A percentile compares a stretch with the other conserved stretches of the same genome.
Conservation (phyloP, 1,140 invertebrate species). For the Scaptomyza hsui region DNA sequence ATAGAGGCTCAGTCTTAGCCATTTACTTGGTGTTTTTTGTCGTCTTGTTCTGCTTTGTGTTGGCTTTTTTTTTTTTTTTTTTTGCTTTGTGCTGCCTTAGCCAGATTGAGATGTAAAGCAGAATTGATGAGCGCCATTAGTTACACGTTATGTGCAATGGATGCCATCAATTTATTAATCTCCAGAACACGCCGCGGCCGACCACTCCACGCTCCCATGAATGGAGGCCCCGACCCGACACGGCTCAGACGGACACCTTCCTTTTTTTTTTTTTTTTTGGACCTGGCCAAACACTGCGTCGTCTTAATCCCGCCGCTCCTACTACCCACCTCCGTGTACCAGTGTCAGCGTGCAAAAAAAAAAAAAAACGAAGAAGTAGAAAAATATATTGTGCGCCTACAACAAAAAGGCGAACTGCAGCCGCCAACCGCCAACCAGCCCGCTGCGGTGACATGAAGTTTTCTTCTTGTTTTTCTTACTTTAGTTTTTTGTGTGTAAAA, state of each 20-base stretch:
- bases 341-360: conserved; percentile 42
- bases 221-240: conserved; percentile 34
- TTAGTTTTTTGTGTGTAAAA: conserved; percentile 49
- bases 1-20: conserved; percentile 27
- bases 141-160: conserved; percentile 85
- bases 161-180: conserved; percentile 85
- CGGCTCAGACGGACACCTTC: too few relatives aligned
- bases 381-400: conserved; percentile 54
- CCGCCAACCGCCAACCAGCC: conserved; percentile 18
- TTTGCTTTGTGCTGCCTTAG: conserved; percentile 59
- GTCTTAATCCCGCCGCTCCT: conserved; percentile 62
- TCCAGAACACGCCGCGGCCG: conserved; percentile 81
- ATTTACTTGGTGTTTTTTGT: conserved; percentile 23
- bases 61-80: conserved; percentile 39
- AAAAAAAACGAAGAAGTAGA: conserved; percentile 18
- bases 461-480: conserved; percentile 23
- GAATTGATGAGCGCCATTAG: conserved; percentile 84
- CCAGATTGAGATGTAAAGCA: conserved; percentile 85
- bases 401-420: conserved; percentile 30
- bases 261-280: conserved; percentile 4
- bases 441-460: conserved; percentile 72
- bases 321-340: conserved; percentile 9
- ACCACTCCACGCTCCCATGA: conserved; percentile 48
- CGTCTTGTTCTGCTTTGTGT: conserved; percentile 12
- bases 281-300: conserved; percentile 55